Evolutionary conservation across 2,888 invertebrate genomes (phyloP).

Genomic region (Agrotis clavis): DNA sequence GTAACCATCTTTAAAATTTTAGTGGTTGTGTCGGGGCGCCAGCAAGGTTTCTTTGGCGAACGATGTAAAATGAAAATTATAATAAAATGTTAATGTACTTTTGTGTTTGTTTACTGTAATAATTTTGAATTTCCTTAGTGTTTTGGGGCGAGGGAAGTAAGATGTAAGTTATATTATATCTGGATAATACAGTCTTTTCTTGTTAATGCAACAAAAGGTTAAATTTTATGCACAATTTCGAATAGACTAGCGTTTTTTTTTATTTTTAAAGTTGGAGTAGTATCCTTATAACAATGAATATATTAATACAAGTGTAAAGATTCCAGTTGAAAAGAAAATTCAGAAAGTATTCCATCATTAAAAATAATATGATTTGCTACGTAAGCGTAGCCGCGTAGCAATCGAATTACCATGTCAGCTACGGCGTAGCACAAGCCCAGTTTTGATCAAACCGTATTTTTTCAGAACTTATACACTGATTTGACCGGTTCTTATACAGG

Average conservation of each 20-base stretch:
- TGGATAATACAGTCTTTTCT: background rate
- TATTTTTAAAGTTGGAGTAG: background rate
- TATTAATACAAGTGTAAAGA: background rate
- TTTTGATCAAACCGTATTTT: background rate
- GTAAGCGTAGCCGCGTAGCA: background rate
- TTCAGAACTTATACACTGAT: background rate
- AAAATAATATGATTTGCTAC: background rate
- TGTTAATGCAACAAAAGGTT: background rate
- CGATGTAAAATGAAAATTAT: conserved; percentile 30
- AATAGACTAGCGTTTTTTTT: no score
- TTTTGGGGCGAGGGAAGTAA: conserved; percentile 2
- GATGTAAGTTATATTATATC: background rate
- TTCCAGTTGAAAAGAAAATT: background rate
- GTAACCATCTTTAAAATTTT: conserved; percentile 38
- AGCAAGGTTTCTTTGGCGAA: conserved; percentile 19
- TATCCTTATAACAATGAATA: background rate
- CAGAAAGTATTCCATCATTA: background rate
- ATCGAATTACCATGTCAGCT: background rate
- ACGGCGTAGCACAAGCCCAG: conserved; percentile 16
- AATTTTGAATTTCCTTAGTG: conserved; percentile 2
- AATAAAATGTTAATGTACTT: conserved; percentile 37
- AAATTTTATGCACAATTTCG: background rate
- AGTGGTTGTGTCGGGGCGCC: conserved; percentile 8
- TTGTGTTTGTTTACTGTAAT: conserved; percentile 15
- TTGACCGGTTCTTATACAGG: background rate